Conservation (phyloP, 2,797 vertebrate species). For the Petrocephalus schoutedeni region DNA sequence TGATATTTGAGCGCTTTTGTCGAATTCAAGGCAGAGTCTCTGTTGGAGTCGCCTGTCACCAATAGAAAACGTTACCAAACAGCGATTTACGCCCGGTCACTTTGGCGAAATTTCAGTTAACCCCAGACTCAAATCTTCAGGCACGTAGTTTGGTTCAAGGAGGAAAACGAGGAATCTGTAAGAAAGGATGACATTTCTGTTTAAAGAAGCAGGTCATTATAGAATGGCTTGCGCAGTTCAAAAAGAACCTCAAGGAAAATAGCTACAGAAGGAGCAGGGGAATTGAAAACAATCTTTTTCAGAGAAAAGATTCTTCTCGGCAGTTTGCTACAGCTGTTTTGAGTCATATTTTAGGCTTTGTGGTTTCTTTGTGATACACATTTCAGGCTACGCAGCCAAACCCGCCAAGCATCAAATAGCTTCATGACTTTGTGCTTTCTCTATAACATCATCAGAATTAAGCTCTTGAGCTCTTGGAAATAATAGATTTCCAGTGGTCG, state of each 20-base stretch:
- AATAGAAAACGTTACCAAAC: slow-evolving; percentile 26
- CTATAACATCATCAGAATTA: slow-evolving; percentile 24
- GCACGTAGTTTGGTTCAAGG: neutral
- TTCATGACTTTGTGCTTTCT: slow-evolving; percentile 12
- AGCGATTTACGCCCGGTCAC: neutral
- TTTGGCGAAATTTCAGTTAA: neutral
- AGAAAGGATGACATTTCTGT: neutral
- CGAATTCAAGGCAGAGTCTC: neutral
- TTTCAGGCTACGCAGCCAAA: neutral
- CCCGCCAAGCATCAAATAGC: slow-evolving; percentile 22
- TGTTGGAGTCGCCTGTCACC: neutral
- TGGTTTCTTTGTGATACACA: neutral
- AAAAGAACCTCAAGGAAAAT: neutral
- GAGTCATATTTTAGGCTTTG: neutral
- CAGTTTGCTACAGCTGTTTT: neutral
- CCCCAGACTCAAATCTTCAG: neutral
- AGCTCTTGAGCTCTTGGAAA: slow-evolving; percentile 12
- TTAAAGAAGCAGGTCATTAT: slow-evolving; percentile 1
- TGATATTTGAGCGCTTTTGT: neutral
- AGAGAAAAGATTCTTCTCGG: neutral
- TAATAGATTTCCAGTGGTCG: neutral
- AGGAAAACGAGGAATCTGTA: neutral
- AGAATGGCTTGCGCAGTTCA: slow-evolving; percentile 5
- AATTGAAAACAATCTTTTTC: neutral
- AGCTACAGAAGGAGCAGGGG: neutral